A percentile compares a stretch with the other conserved stretches of the same genome.
Evolutionary conservation across 2,888 invertebrate species (phyloP).

Genomic region (Sphaerophoria rueppellii): DNA sequence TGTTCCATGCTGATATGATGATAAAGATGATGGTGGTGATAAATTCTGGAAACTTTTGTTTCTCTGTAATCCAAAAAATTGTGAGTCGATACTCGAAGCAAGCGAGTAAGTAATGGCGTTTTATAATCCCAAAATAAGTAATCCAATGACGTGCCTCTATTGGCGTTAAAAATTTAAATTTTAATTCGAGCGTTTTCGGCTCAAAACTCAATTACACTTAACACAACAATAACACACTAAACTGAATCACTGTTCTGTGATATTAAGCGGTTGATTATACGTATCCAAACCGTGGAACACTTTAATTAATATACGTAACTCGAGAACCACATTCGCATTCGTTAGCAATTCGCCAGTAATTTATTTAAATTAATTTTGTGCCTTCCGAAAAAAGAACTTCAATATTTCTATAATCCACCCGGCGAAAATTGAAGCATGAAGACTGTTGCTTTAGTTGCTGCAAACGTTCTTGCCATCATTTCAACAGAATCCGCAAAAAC

Average conservation of each 20-base stretch:
- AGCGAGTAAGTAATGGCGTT: constrained; percentile 5
- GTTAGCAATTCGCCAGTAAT: constrained; percentile 65
- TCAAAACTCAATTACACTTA: constrained; percentile 4
- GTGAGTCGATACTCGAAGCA: neutral
- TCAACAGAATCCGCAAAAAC: constrained; percentile 60
- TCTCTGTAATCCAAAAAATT: constrained; percentile 58
- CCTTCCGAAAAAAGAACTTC: constrained; percentile 41
- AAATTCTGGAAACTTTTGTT: constrained; percentile 45
- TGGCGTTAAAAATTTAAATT: neutral
- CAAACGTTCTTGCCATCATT: constrained; percentile 67
- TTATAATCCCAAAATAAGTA: constrained; percentile 62
- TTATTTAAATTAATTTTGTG: constrained; percentile 70
- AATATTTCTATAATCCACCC: constrained; percentile 20
- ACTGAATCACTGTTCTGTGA: neutral
- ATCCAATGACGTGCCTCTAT: constrained; percentile 58
- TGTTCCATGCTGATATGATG: constrained; percentile 60
- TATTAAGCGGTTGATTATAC: constrained; percentile 24
- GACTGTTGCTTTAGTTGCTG: constrained; percentile 12
- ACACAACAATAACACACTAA: neutral
- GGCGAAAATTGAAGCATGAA: constrained; percentile 38
- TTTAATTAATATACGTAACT: constrained; percentile 69
- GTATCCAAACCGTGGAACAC: constrained; percentile 56
- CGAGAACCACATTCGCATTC: constrained; percentile 58
- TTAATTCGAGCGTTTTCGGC: constrained; percentile 8
- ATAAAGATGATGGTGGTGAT: constrained; percentile 45